Evolutionary conservation across 2,797 vertebrate genomes (phyloP), one percentile per base, ranked within the genome.

Genomic region (Gallinago nigripennis): DNA sequence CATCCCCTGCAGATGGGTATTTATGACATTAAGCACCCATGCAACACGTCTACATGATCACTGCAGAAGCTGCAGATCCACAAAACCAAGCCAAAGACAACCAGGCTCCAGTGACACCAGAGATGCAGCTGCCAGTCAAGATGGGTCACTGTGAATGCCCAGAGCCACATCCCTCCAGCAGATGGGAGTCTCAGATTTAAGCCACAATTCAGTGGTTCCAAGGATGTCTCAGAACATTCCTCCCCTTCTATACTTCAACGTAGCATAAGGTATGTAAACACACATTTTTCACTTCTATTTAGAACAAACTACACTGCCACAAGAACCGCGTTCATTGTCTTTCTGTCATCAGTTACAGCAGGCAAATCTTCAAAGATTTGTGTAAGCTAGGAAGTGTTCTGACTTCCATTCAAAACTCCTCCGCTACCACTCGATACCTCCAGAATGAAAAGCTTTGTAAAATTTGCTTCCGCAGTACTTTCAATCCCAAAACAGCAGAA

Each of bases 131-230:
- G 28, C 54, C 43, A 8, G 3, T 30, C 28, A 3, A 5, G 4
- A 12, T 1, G 1, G 64, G 46, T 15, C 61, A 17, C 35, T 6
- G n/a, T 1, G 8, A 37, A 15, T 2, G 19, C 19, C 48, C 65
- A 24, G 28, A 54, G 33, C 23, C 66, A 24, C 23, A 6, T n/a
- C 14, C 28, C 23, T 21, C 33, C 51, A 6, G 8, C 6, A 18
- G 19, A 25, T 1, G 3, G 5, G 31, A 1, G 5, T 11, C 60
- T 41, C 31, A 0, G 39, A 30, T 24, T 56, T 9, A 51, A 30
- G 23, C 11, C 60, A 20, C 5, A 1, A 16, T 25, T 25, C 43
- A 56, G 61, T 0, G 24, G 45, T 24, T 15, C 54, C 12, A 19
- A 16, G 31, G 37, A 41, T 2, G 14, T 4, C 65, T 57, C 20